Conservation (phyloP, 2,113 vertebrate genomes). For the Falcunculus frontatus region DNA sequence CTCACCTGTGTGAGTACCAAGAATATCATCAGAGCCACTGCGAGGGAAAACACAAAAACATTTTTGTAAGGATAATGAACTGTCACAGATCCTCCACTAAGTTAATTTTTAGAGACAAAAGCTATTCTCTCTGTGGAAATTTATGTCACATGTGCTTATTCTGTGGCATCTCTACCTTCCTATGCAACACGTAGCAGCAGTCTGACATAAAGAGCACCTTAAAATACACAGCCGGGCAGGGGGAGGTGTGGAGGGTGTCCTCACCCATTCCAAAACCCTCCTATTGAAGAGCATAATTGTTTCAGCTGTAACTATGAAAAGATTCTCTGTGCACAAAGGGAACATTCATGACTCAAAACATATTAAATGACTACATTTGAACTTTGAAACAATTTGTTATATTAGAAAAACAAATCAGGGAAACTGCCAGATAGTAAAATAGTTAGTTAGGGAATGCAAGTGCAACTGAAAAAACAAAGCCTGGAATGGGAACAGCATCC, state of each 20-base stretch:
- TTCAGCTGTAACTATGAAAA: background rate
- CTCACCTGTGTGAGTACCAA: background rate
- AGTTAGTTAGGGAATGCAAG: background rate
- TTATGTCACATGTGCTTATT: background rate
- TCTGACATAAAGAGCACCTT: background rate
- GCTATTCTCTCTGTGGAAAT: background rate
- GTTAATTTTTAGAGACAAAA: background rate
- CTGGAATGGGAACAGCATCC: background rate
- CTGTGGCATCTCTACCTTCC: background rate
- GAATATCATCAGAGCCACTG: background rate
- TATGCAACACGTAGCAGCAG: background rate
- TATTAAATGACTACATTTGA: background rate
- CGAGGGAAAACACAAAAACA: background rate
- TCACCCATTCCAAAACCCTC: background rate
- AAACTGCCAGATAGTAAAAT: background rate
- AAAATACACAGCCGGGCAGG: background rate
- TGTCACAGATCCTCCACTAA: background rate
- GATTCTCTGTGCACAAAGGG: background rate
- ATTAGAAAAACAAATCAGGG: conserved; percentile 1
- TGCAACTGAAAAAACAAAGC: conserved; percentile 40
- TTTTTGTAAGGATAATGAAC: background rate
- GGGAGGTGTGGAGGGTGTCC: background rate
- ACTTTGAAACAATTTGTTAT: conserved; percentile 4
- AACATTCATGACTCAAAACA: background rate
- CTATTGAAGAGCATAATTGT: background rate